Conservation (phyloP, 2,113 vertebrate species). For the Dasyprocta punctata region DNA sequence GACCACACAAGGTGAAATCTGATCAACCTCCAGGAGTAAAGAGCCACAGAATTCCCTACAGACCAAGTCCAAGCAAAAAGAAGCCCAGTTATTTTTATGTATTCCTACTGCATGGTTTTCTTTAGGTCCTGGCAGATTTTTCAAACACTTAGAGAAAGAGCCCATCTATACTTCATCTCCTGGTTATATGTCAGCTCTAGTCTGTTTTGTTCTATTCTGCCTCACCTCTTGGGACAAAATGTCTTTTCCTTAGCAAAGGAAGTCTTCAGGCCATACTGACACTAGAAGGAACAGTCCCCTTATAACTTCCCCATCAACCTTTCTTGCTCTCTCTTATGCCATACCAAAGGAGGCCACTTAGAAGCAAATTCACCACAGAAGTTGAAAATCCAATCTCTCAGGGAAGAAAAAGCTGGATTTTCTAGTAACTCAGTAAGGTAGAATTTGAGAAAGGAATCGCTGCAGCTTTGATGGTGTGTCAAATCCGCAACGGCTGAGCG, state of each 20-base stretch:
- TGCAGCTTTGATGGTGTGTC: conserved; percentile 73
- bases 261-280: not conserved
- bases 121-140: not conserved
- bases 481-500: conserved; percentile 67
- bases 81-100: not conserved
- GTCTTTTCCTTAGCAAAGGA: not conserved
- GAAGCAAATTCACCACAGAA: conserved; percentile 79
- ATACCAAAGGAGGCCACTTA: conserved; percentile 60
- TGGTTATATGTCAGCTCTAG: not conserved
- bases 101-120: not conserved
- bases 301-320: fast-evolving
- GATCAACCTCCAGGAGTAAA: not conserved
- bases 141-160: not conserved
- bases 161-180: not conserved
- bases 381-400: conserved; percentile 71
- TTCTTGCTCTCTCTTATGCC: not conserved
- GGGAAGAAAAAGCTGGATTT: conserved; percentile 74
- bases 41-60: not conserved
- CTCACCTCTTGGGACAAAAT: not conserved
- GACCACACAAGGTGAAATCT: not conserved
- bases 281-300: not conserved
- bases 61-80: not conserved
- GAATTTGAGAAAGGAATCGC: conserved; percentile 70
- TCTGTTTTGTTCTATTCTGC: not conserved
- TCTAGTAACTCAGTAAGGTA: conserved; percentile 70